Percentiles rank a stretch among this genome's conserved stretches.
Evolutionary conservation across 1,140 invertebrate species (phyloP).

Genomic region (Metopolophium dirhodum): DNA sequence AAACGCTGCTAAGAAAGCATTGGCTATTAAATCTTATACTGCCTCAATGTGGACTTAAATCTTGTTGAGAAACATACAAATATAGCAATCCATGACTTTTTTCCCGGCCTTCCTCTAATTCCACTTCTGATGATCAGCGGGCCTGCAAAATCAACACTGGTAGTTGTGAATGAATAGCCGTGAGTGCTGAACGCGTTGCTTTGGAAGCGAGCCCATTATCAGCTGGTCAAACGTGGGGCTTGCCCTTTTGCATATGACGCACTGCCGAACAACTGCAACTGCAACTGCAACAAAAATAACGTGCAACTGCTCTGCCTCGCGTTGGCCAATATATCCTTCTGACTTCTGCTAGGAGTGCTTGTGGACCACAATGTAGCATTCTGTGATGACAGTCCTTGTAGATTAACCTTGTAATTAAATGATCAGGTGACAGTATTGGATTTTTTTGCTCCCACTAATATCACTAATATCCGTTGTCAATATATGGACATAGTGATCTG

Average conservation of each 20-base stretch:
- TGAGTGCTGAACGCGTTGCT: no score
- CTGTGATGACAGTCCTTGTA: slow-evolving; percentile 56
- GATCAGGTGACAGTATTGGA: no score
- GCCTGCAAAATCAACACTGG: slow-evolving; percentile 32
- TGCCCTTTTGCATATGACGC: neutral
- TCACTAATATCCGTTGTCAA: neutral
- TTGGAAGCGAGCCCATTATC: neutral
- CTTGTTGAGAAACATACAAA: slow-evolving; percentile 61
- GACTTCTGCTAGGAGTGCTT: neutral
- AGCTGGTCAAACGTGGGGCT: neutral
- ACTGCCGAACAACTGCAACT: neutral
- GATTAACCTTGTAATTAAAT: no score
- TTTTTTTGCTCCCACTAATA: slow-evolving; percentile 12
- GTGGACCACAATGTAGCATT: slow-evolving; percentile 59
- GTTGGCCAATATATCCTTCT: neutral
- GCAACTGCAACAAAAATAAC: no score
- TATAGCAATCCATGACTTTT: slow-evolving; percentile 59
- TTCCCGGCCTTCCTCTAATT: neutral
- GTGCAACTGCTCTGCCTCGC: neutral
- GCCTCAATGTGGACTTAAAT: slow-evolving; percentile 62
- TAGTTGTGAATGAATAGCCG: neutral
- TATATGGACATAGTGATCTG: neutral
- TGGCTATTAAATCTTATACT: slow-evolving; percentile 60
- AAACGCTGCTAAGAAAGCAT: slow-evolving; percentile 61
- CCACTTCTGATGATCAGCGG: neutral